Evolutionary conservation across 2,797 vertebrate species (phyloP), one percentile per base, ranked within the genome.

Genomic region (Megaceryle alcyon): DNA sequence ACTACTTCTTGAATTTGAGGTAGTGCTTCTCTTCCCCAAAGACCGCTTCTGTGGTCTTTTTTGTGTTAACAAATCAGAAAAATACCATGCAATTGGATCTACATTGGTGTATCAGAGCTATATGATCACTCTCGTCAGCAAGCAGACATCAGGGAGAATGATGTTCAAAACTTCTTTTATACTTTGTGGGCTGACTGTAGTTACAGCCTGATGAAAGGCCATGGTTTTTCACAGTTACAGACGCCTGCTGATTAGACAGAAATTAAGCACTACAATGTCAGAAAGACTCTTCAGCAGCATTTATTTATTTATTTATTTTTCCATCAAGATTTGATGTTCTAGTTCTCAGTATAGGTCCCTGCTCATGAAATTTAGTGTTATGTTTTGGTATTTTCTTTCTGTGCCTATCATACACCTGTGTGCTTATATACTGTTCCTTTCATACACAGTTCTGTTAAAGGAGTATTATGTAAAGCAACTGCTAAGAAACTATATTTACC

Each of bases 121-220:
- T 59, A 78, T 59, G 76, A 31, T 68, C 68, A 21, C 29, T 66
- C 17, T 71, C 64, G 64, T 65, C 49, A 64, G 71, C 25, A 92
- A 84, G 92, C 59, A 61, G 20, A 60, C 56, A 59, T 44, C 6
- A 21, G 54, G 35, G 80, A 75, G 37, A 87, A 87, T 75, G 8
- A 33, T 2, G 20, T 37, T 63, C 12, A 61, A n/a, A 51, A 65
- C 12, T 56, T 90, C 82, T 84, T 88, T 44, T 82, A 44, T 71
- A 8, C 79, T 91, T 86, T 89, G 16, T 64, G 48, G 86, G 66
- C 54, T 84, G 87, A 60, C 71, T 72, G 18, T 89, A 73, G 72
- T 87, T 96, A 87, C 79, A 72, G 68, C 46, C 90, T 91, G 94
- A 90, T 94, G 91, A 95, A 92, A 86, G 72, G 69, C 82, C 6